Conservation (phyloP, 2,113 vertebrate genomes). For the Dromiciops gliroides region DNA sequence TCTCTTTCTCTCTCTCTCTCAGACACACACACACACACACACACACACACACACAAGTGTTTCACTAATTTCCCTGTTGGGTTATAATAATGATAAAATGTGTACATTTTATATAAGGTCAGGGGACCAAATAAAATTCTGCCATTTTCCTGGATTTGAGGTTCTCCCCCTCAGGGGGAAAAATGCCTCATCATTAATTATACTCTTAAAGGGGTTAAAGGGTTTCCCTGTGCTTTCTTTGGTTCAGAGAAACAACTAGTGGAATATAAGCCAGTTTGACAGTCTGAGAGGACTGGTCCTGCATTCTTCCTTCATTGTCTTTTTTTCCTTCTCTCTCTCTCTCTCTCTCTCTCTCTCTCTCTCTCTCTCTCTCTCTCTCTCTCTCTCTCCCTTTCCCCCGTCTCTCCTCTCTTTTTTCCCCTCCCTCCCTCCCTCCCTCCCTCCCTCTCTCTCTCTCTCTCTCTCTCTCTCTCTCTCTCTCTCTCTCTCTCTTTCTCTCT, state of each 20-base stretch:
- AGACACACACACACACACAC: too few relatives aligned
- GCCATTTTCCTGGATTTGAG: neutral
- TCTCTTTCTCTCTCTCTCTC: too few relatives aligned
- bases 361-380: neutral
- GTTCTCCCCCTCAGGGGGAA: neutral
- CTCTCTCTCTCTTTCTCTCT: too few relatives aligned
- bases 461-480: too few relatives aligned
- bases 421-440: too few relatives aligned
- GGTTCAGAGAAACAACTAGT: slow-evolving; percentile 35
- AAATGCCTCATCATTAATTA: neutral
- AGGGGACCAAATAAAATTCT: neutral
- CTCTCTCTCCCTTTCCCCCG: neutral
- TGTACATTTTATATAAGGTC: neutral
- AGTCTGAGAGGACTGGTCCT: slow-evolving; percentile 53
- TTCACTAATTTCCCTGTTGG: neutral
- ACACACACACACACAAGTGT: too few relatives aligned
- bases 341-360: neutral
- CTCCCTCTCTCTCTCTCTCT: too few relatives aligned
- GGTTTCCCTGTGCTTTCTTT: neutral
- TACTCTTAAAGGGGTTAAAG: neutral
- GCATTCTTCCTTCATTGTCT: slow-evolving; percentile 41
- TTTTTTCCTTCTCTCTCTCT: neutral
- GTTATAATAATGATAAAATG: slow-evolving; percentile 20
- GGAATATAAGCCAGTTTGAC: slow-evolving; percentile 59
- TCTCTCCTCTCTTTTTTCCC: too few relatives aligned